These are phyloP conservation scores for Chaunax sp. DNA, from an alignment of 2,797 vertebrate genomes.

Conservation along the genomic window DNA sequence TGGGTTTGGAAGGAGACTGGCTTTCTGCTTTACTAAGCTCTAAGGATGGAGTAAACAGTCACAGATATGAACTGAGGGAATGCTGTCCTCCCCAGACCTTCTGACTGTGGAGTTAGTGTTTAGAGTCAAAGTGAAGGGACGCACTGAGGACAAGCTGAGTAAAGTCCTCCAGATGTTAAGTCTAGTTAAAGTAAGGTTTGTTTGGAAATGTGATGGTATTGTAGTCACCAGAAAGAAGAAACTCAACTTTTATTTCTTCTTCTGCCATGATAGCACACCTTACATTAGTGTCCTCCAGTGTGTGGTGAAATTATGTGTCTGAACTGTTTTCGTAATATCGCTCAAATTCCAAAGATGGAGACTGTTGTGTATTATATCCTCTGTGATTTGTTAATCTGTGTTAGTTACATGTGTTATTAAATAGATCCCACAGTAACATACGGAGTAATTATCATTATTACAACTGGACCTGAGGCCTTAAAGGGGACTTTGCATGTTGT, in stretches of 20 bases:
- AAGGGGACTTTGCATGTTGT: no score
- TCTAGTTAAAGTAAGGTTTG: not conserved
- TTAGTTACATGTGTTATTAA: no score
- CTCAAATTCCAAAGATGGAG: no score
- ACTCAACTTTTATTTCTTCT: not conserved
- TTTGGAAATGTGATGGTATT: not conserved
- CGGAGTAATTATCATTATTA: no score
- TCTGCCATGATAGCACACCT: not conserved
- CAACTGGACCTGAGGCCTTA: no score
- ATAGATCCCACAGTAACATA: no score
- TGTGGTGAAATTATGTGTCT: no score
- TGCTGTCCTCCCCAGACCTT: constrained; percentile 45
- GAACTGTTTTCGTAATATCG: no score
- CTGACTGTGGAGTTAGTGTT: constrained; percentile 45
- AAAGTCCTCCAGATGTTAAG: not conserved
- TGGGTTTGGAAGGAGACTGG: constrained; percentile 65
- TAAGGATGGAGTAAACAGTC: constrained; percentile 59
- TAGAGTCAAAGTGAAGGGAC: constrained; percentile 45
- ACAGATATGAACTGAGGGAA: constrained; percentile 54
- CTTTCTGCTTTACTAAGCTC: constrained; percentile 69
- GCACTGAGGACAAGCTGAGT: constrained; percentile 24
- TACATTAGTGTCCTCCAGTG: no score
- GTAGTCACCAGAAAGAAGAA: not conserved
- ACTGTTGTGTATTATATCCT: no score
- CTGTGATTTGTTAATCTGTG: no score